Conservation (phyloP, 2,113 vertebrate genomes). For the Anhinga anhinga region DNA sequence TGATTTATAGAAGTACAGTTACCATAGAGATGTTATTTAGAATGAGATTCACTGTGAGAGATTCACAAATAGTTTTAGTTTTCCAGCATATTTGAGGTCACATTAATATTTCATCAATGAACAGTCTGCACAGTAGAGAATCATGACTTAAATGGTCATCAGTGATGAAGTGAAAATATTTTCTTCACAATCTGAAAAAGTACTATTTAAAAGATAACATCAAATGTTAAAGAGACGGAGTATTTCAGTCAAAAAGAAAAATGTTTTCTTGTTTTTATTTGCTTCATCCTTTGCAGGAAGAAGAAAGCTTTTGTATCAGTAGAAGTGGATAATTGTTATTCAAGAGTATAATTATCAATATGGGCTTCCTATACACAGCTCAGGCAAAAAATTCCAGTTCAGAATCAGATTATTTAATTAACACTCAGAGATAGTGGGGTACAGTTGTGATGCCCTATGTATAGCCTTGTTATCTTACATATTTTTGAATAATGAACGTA, state of each 20-base stretch:
- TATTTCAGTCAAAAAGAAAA: constrained; percentile 47
- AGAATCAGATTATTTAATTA: constrained; percentile 28
- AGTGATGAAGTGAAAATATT: constrained; percentile 62
- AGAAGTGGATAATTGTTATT: constrained; percentile 12
- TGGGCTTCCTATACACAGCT: neutral
- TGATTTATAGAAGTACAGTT: constrained; percentile 36
- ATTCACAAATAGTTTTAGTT: constrained; percentile 31
- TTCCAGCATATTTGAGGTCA: constrained; percentile 49
- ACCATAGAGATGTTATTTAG: constrained; percentile 14
- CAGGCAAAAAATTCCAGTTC: neutral
- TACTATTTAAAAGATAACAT: constrained; percentile 51
- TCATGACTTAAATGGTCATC: constrained; percentile 51
- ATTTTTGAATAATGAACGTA: constrained; percentile 10
- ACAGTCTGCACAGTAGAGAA: constrained; percentile 40
- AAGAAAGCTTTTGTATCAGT: constrained; percentile 24
- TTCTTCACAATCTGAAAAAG: constrained; percentile 46
- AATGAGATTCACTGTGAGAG: neutral
- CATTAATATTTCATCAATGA: constrained; percentile 70
- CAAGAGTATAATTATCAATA: neutral
- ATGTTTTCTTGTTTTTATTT: constrained; percentile 31
- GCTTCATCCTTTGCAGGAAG: constrained; percentile 10
- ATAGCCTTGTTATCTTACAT: neutral
- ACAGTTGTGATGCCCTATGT: neutral
- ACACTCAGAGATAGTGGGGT: neutral
- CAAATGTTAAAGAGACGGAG: neutral